A percentile compares a stretch with the other conserved stretches of the same genome.
Conservation (phyloP, 2,797 vertebrate genomes). For the Lindbergichthys nudifrons region DNA sequence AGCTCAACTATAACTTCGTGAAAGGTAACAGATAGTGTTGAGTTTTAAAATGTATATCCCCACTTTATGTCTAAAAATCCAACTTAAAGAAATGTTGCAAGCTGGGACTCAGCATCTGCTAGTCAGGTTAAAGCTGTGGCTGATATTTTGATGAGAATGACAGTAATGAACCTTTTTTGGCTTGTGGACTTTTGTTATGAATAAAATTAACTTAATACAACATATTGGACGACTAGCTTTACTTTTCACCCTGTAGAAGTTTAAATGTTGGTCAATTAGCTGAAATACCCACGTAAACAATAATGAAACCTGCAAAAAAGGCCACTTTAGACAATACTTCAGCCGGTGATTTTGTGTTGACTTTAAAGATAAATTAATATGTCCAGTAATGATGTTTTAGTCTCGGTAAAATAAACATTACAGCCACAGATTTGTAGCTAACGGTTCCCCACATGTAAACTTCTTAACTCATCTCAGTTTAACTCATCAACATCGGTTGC, state of each 20-base stretch:
- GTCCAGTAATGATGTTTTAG: neutral
- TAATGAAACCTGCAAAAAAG: neutral
- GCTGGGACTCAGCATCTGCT: neutral
- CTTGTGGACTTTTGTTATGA: neutral
- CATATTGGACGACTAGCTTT: neutral
- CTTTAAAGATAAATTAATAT: neutral
- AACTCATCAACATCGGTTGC: neutral
- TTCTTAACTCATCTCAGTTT: neutral
- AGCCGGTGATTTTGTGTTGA: neutral
- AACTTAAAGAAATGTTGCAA: neutral
- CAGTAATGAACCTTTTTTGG: neutral
- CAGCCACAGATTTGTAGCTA: constrained; percentile 13
- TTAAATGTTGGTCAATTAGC: neutral
- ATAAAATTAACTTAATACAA: neutral
- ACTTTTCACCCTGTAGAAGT: neutral
- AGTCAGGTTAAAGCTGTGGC: neutral
- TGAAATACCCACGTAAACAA: neutral
- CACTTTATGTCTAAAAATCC: neutral
- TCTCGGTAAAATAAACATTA: neutral
- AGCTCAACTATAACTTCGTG: neutral
- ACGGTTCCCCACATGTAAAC: constrained; percentile 27
- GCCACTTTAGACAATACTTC: neutral
- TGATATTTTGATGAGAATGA: neutral
- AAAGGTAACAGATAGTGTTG: neutral
- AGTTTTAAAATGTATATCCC: neutral